These are phyloP conservation scores for Chelmon rostratus DNA, from an alignment of 2,797 vertebrate genomes.

Conservation along the genomic window DNA sequence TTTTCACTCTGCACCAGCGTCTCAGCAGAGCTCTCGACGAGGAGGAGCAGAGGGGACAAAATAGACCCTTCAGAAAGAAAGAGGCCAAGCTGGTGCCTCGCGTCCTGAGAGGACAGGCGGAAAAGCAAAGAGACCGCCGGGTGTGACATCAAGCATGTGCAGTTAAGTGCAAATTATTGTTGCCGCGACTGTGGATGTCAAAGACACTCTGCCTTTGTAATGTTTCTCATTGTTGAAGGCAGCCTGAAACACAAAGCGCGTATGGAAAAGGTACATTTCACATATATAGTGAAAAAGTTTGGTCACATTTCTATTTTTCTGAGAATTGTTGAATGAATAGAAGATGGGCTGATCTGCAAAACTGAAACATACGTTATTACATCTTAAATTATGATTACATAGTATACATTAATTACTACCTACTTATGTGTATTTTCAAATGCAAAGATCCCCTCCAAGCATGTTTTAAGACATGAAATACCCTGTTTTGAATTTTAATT, in stretches of 20 bases:
- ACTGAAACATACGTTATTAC: too few relatives aligned
- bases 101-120: constrained; percentile 34
- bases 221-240: constrained; percentile 8
- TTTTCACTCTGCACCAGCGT: constrained; percentile 63
- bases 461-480: neutral
- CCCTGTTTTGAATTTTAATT: neutral
- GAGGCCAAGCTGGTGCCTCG: constrained; percentile 38
- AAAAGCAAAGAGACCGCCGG: constrained; percentile 23
- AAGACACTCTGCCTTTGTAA: constrained; percentile 13
- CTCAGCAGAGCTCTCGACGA: constrained; percentile 51
- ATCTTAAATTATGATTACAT: too few relatives aligned
- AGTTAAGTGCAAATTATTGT: constrained; percentile 40
- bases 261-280: neutral
- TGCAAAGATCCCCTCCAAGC: neutral
- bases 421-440: neutral
- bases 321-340: too few relatives aligned
- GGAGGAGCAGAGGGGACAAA: constrained; percentile 56
- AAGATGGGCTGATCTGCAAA: too few relatives aligned
- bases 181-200: constrained; percentile 37
- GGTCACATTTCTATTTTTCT: too few relatives aligned
- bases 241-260: constrained; percentile 1
- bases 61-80: constrained; percentile 60
- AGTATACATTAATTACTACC: neutral
- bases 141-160: constrained; percentile 15
- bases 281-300: neutral